Evolutionary conservation across 2,888 invertebrate genomes (phyloP).

Genomic region (Enchytraeus crypticus): DNA sequence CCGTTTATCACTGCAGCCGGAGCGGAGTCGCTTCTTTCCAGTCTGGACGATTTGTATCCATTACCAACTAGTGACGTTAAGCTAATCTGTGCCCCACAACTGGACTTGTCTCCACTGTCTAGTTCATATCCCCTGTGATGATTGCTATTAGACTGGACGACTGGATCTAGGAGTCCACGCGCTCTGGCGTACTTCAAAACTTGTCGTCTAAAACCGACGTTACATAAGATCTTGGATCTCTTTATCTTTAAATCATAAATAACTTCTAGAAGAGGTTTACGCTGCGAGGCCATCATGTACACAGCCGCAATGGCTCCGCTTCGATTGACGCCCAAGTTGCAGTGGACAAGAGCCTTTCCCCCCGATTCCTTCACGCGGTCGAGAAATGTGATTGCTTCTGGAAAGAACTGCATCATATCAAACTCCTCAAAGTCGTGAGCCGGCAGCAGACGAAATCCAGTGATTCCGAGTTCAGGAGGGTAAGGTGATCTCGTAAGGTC

Average conservation of each 20-base stretch:
- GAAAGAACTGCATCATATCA: constrained; percentile 26
- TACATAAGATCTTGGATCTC: constrained; percentile 20
- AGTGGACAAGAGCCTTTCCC: constrained; percentile 27
- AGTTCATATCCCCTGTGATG: too few species aligned
- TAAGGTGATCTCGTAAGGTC: constrained; percentile 25
- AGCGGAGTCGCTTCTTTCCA: too few species aligned
- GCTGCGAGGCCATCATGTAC: constrained; percentile 24
- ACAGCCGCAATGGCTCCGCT: constrained; percentile 28
- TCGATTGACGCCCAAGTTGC: constrained; percentile 28
- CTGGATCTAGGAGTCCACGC: constrained; percentile 17
- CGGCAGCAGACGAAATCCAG: constrained; percentile 25
- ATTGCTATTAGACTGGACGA: too few species aligned
- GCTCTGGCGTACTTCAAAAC: constrained; percentile 22
- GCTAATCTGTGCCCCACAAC: too few species aligned
- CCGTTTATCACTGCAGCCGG: too few species aligned
- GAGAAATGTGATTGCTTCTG: constrained; percentile 25
- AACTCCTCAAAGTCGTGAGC: constrained; percentile 28
- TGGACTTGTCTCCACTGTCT: too few species aligned
- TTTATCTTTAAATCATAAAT: constrained; percentile 22
- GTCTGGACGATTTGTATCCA: too few species aligned
- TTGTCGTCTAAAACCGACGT: constrained; percentile 26
- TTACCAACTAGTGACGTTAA: too few species aligned
- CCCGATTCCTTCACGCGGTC: constrained; percentile 18
- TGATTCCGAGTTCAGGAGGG: constrained; percentile 13
- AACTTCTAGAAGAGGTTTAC: constrained; percentile 21